These are phyloP conservation scores for Timema cristinae DNA, from an alignment of 2,888 invertebrate genomes.

Conservation along the genomic window DNA sequence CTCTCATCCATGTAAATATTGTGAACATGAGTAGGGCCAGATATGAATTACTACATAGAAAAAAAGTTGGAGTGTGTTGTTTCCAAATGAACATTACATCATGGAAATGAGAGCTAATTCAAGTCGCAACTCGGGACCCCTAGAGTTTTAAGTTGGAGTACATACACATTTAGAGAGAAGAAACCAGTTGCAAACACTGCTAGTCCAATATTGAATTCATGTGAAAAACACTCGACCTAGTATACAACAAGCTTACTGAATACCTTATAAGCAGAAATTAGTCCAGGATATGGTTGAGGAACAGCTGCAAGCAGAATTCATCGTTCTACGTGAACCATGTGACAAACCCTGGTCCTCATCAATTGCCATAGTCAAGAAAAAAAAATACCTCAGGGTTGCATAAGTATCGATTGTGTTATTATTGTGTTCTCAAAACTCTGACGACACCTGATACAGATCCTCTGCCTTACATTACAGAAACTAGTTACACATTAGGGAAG, in stretches of 20 bases:
- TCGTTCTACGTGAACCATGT: not conserved
- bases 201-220: not conserved
- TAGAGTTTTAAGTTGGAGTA: not conserved
- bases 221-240: not conserved
- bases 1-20: not conserved
- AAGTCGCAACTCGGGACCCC: no score
- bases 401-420: not conserved
- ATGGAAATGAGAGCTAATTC: no score
- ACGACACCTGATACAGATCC: not conserved
- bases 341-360: not conserved
- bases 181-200: not conserved
- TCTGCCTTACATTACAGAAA: not conserved
- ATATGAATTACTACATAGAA: not conserved
- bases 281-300: slow-evolving; percentile 10
- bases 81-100: not conserved
- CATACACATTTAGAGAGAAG: not conserved
- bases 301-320: not conserved
- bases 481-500: not conserved
- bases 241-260: not conserved
- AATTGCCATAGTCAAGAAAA: not conserved
- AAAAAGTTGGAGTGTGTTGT: not conserved
- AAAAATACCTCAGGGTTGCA: not conserved
- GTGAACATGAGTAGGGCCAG: not conserved
- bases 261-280: not conserved
- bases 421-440: not conserved